Conservation (phyloP, 2,888 invertebrate species). For the Synergus umbraculus region DNA sequence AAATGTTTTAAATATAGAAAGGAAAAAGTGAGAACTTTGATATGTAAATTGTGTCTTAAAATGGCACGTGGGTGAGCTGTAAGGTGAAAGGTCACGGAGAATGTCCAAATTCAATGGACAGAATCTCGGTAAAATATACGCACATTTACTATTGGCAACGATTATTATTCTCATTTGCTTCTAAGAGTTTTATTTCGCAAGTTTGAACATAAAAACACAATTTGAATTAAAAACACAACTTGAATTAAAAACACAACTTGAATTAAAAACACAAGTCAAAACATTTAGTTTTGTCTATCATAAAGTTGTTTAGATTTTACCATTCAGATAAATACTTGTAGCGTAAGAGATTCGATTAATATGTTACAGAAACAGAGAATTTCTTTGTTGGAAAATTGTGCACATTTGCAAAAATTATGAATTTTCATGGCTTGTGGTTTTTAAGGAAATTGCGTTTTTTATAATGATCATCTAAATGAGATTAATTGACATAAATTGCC, state of each 20-base stretch:
- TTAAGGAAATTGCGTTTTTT: not conserved
- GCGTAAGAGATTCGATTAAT: not conserved
- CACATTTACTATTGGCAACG: not conserved
- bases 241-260: not conserved
- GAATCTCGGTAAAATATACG: not conserved
- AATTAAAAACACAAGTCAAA: not conserved
- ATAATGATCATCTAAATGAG: not conserved
- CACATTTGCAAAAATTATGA: not conserved
- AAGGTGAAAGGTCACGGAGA: conserved; percentile 2
- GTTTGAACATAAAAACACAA: not conserved
- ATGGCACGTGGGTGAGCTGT: not conserved
- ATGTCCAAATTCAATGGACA: not conserved
- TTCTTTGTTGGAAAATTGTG: not conserved
- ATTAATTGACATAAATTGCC: not conserved
- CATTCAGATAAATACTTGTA: not conserved
- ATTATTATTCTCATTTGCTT: not conserved
- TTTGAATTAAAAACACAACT: too few relatives aligned
- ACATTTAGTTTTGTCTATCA: not conserved
- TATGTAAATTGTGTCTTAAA: not conserved
- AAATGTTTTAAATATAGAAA: not conserved
- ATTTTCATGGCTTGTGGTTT: not conserved
- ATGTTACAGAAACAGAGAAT: not conserved
- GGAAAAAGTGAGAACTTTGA: not conserved
- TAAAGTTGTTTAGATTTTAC: not conserved
- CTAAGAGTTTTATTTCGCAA: not conserved